These are phyloP conservation scores for Venturia canescens DNA, from an alignment of 1,140 invertebrate genomes.

Conservation along the genomic window DNA sequence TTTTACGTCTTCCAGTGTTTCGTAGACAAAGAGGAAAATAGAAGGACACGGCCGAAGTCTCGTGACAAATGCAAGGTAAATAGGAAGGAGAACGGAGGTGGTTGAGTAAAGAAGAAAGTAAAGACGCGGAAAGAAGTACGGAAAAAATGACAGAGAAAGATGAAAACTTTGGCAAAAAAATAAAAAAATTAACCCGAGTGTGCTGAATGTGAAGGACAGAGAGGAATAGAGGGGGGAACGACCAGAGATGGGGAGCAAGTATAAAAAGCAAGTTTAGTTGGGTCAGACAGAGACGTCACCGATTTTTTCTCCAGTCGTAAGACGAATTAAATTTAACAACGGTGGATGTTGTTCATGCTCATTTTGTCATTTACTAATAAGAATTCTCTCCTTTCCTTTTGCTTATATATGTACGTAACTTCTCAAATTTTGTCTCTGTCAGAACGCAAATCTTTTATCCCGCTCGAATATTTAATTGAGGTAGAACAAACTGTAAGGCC, in stretches of 20 bases:
- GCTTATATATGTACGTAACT: slow-evolving; percentile 40
- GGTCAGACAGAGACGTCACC: slow-evolving; percentile 49
- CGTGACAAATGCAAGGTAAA: slow-evolving; percentile 65
- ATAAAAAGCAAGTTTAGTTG: background rate
- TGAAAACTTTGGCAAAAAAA: no score
- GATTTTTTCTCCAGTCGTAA: slow-evolving; percentile 49
- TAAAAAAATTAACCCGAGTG: background rate
- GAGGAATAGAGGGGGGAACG: background rate
- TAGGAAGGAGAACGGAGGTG: slow-evolving; percentile 49
- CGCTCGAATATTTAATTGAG: slow-evolving; percentile 60
- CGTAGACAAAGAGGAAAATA: background rate
- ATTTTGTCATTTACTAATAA: background rate
- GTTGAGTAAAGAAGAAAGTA: slow-evolving; percentile 2
- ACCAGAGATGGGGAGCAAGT: background rate
- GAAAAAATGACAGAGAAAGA: no score
- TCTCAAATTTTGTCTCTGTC: slow-evolving; percentile 58
- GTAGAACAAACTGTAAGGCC: slow-evolving; percentile 30
- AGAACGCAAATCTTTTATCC: slow-evolving; percentile 43
- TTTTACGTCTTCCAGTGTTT: background rate
- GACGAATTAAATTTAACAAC: slow-evolving; percentile 68
- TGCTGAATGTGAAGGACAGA: background rate
- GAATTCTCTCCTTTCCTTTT: background rate
- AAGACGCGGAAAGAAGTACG: background rate
- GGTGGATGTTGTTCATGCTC: background rate
- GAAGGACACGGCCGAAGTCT: slow-evolving; percentile 38